Conservation (phyloP, 2,888 invertebrate species). For the Esperia sulphurella region DNA sequence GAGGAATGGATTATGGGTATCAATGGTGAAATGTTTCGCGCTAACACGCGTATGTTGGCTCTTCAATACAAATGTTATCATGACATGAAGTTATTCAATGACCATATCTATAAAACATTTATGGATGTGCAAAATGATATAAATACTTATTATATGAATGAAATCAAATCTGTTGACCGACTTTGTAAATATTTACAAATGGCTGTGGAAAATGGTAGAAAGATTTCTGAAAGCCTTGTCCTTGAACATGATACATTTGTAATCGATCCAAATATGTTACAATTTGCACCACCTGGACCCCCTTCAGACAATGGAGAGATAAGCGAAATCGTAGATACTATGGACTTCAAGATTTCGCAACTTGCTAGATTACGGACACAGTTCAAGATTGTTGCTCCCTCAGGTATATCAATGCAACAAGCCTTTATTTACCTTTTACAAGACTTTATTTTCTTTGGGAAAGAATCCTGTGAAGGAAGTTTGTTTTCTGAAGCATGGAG, state of each 20-base stretch:
- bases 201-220: conserved; percentile 69
- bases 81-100: conserved; percentile 65
- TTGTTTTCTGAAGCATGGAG: conserved; percentile 62
- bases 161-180: conserved; percentile 68
- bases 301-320: conserved; percentile 23
- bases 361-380: conserved; percentile 51
- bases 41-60: conserved; percentile 57
- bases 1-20: conserved; percentile 80
- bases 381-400: conserved; percentile 64
- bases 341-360: conserved; percentile 59
- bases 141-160: conserved; percentile 61
- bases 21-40: conserved; percentile 77
- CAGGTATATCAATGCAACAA: conserved; percentile 60
- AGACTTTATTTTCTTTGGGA: conserved; percentile 71
- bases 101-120: conserved; percentile 63
- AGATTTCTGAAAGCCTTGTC: conserved; percentile 64
- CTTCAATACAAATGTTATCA: conserved; percentile 56
- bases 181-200: conserved; percentile 73
- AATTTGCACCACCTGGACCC: conserved; percentile 38
- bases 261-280: conserved; percentile 64
- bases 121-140: conserved; percentile 62
- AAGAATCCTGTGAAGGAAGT: conserved; percentile 55
- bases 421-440: conserved; percentile 73
- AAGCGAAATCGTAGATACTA: conserved; percentile 31
- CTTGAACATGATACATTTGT: conserved; percentile 71